Base-by-base conservation (phyloP, 1,140 invertebrate genomes). In the Drosophila kurseongensis region DNA sequence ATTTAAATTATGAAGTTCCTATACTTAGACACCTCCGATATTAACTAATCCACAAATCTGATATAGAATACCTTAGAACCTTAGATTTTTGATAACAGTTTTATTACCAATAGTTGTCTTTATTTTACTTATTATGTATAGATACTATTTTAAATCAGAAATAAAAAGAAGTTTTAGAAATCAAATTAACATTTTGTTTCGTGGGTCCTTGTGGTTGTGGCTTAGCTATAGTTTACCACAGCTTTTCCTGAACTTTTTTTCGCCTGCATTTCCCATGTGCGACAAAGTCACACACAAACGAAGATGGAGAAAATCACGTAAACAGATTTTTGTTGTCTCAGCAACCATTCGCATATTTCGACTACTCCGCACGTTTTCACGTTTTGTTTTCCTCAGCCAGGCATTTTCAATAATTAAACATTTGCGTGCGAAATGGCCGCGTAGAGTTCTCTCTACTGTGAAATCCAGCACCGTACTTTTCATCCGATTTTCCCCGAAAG, bases 351-450 rank as follows among this genome's bases (percentile, higher is more conserved):
- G 16, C 16, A 18, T 23, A n/a, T 9, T 27, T 7, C n/a, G 12
- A 8, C 36, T 14, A 38, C 27, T 2, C 16, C 55, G 6, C 55
- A 56, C 38, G n/a, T 42, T 56, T 41, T 23, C 54, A 1, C 38
- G 13, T 56, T 44, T 38, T 13, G 35, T 18, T 54, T 54, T 29
- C 38, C 40, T 1, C 16, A 14, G 60, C 16, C 29, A 27, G 60
- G 13, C 35, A 41, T 71, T 75, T 54, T 75, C 73, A 75, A 75
- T 75, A 75, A 66, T 75, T 75, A 58, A 75, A 57, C 60, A 66
- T 75, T 75, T 66, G 41, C 66, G 36, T 62, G 58, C 75, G 23
- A 58, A 59, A 52, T 56, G 76, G 59, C 41, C 55, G 66, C 52
- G 52, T 38, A 35, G 54, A 56, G 44, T 60, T 58, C 48, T 38